phyloP scores from a whole-genome alignment of 2,888 invertebrate species.

The Dasypolia templi region DNA sequence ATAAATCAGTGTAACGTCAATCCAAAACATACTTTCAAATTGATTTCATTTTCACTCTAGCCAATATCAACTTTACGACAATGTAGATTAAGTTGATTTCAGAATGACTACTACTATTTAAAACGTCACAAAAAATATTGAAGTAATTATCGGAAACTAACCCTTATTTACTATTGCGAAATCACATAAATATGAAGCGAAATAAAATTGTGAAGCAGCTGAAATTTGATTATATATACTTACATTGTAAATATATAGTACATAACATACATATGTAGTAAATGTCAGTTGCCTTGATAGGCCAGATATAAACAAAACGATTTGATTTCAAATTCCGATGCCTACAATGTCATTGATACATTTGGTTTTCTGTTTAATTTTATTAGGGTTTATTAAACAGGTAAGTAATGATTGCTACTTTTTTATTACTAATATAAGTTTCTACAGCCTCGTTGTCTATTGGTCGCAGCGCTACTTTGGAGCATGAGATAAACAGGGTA shows the following conservation, averaged over 20 bases:
- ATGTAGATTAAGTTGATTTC: neutral
- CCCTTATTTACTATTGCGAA: slow-evolving; percentile 5
- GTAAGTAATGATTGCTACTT: slow-evolving; percentile 29
- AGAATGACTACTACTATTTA: neutral
- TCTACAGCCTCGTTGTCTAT: no score
- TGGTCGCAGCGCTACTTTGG: no score
- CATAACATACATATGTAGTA: no score
- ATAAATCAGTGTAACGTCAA: slow-evolving; percentile 31
- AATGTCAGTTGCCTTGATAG: slow-evolving; percentile 14
- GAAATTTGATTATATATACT: slow-evolving; percentile 4
- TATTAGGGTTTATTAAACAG: slow-evolving; percentile 32
- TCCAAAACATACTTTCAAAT: neutral
- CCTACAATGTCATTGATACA: slow-evolving; percentile 20
- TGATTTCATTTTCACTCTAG: neutral
- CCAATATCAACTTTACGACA: neutral
- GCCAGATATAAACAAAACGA: slow-evolving; percentile 7
- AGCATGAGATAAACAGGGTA: no score
- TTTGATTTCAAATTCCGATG: slow-evolving; percentile 8
- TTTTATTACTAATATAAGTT: no score
- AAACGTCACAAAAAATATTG: neutral
- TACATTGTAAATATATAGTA: no score
- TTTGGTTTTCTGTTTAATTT: slow-evolving; percentile 38
- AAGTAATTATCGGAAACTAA: neutral
- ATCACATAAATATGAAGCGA: neutral
- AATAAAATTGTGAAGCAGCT: neutral